Percentiles rank a stretch among this genome's conserved stretches.
These are phyloP conservation scores for Australoheros scitulus DNA, from an alignment of 2,113 vertebrate genomes.

Conservation along the genomic window DNA sequence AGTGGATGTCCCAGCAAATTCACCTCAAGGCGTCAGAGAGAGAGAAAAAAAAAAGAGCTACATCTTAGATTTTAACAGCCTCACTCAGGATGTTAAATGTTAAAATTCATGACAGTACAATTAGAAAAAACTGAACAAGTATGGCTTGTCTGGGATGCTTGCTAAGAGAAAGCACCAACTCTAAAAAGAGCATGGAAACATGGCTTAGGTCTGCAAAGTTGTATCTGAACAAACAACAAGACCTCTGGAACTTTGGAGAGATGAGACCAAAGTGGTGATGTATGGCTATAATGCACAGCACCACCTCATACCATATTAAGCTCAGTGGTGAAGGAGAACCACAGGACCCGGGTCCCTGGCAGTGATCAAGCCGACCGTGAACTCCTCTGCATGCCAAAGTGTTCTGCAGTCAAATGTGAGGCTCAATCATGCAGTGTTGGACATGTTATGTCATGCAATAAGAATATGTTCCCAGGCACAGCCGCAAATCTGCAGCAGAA, in stretches of 20 bases:
- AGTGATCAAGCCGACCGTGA: no score
- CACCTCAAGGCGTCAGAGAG: no score
- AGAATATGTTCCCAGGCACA: neutral
- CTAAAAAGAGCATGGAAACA: rapidly evolving
- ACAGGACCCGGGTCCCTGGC: neutral
- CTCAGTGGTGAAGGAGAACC: neutral
- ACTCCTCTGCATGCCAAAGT: neutral
- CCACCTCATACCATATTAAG: neutral
- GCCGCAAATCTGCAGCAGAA: neutral
- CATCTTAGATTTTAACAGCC: neutral
- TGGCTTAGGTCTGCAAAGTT: neutral
- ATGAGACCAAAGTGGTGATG: neutral
- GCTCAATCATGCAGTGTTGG: neutral
- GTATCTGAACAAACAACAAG: neutral
- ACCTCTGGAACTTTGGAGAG: neutral
- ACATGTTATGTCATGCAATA: neutral
- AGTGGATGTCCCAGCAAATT: neutral
- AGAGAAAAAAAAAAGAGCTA: neutral
- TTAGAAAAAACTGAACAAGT: neutral
- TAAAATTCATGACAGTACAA: neutral
- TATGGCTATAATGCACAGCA: neutral
- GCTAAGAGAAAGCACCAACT: neutral
- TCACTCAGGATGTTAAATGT: neutral
- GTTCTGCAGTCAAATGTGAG: neutral
- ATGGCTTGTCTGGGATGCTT: neutral